Conservation (phyloP, 2,113 vertebrate genomes). For the Tauraco erythrolophus region DNA sequence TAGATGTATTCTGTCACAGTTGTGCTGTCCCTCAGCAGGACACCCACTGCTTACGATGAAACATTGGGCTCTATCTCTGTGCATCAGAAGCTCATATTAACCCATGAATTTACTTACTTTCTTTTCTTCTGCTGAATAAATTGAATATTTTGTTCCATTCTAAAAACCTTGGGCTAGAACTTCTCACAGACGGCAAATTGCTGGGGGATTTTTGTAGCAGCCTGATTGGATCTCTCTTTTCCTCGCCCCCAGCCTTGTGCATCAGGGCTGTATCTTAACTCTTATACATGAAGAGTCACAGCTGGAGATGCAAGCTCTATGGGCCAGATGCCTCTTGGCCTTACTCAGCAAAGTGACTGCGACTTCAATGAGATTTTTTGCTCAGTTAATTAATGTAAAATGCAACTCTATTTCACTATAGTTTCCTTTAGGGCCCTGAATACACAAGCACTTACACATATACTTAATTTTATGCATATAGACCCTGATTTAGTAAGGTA, state of each 20-base stretch:
- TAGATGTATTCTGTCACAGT: background rate
- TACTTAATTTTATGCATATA: background rate
- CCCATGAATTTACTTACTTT: background rate
- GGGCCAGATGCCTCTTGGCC: background rate
- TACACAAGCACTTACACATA: background rate
- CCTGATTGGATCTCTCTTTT: background rate
- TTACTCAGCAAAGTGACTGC: background rate
- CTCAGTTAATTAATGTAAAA: background rate
- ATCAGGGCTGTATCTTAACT: background rate
- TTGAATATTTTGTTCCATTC: background rate
- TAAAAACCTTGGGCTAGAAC: background rate
- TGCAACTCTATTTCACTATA: background rate
- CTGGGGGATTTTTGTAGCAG: background rate
- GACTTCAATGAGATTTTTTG: background rate
- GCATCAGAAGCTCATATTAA: background rate
- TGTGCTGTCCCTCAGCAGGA: background rate
- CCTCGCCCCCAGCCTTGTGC: background rate
- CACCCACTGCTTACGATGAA: background rate
- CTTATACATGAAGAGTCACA: background rate
- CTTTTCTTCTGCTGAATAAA: background rate
- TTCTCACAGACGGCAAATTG: background rate
- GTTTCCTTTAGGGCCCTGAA: background rate
- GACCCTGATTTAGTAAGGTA: background rate
- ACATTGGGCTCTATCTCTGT: background rate
- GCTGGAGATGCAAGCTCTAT: background rate